Percentiles rank a stretch among this genome's conserved stretches.
Conservation (phyloP, 2,797 vertebrate species). For the Diceros bicornis region DNA sequence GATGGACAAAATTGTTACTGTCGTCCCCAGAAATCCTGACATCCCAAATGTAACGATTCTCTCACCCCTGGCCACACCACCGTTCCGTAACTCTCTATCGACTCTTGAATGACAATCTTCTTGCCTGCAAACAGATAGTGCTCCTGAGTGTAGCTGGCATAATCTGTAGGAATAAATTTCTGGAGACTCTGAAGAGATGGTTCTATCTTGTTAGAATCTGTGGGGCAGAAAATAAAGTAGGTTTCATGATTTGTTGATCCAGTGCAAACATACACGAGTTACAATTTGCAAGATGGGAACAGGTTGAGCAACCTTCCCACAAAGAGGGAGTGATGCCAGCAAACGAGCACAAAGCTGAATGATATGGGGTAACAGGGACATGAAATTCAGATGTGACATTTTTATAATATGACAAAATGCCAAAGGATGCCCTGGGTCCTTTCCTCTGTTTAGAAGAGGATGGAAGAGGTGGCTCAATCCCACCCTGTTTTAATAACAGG, state of each 20-base stretch:
- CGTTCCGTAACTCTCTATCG: constrained; percentile 92
- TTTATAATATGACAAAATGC: not conserved
- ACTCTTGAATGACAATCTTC: constrained; percentile 93
- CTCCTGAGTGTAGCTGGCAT: constrained; percentile 90
- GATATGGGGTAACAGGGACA: not conserved
- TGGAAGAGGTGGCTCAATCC: not conserved
- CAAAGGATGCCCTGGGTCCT: no score
- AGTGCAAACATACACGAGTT: fast-evolving
- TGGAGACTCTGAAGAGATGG: constrained; percentile 84
- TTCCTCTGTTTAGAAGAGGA: not conserved
- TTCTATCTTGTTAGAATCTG: constrained; percentile 83
- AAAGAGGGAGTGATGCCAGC: fast-evolving
- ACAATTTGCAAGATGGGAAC: fast-evolving
- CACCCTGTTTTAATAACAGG: not conserved
- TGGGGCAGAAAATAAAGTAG: constrained; percentile 13
- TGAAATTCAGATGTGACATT: not conserved
- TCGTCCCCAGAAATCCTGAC: not conserved
- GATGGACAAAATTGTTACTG: fast-evolving
- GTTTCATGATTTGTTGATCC: not conserved
- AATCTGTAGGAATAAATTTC: constrained; percentile 91
- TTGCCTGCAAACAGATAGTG: constrained; percentile 90
- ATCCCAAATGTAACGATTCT: fast-evolving
- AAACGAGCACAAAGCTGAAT: not conserved
- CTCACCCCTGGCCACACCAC: constrained; percentile 96
- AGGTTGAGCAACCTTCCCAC: not conserved